These are phyloP conservation scores for Cotesia chilonis DNA, from an alignment of 1,140 invertebrate species.

Conservation along the genomic window DNA sequence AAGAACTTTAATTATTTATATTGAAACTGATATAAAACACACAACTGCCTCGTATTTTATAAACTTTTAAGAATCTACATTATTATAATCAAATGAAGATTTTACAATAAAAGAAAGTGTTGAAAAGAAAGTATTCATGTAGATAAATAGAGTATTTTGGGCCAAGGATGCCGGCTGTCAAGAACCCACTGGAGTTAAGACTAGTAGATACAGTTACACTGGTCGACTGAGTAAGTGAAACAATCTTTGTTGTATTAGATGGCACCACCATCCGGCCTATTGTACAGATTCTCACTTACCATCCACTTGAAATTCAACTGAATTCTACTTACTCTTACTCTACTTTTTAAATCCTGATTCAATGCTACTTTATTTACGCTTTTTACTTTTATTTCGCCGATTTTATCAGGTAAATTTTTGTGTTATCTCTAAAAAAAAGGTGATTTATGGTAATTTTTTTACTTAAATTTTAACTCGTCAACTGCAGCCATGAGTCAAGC, in stretches of 20 bases:
- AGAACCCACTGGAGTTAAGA: conserved; percentile 30
- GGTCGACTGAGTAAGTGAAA: conserved; percentile 25
- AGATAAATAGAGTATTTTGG: conserved; percentile 29
- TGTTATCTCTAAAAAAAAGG: no score
- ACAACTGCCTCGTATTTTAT: no score
- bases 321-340: background rate
- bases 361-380: no score
- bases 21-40: no score
- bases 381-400: no score
- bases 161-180: conserved; percentile 42
- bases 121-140: conserved; percentile 9
- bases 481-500: no score
- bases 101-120: background rate
- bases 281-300: background rate
- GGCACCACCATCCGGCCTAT: conserved; percentile 21
- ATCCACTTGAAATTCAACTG: background rate
- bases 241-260: conserved; percentile 39
- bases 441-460: no score
- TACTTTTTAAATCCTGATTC: no score
- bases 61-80: no score
- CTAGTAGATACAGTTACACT: conserved; percentile 38
- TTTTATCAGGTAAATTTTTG: no score
- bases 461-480: no score
- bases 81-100: conserved; percentile 4
- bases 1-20: no score